phyloP scores from a whole-genome alignment of 1,140 invertebrate species.

The Cyclargus thomasi region DNA sequence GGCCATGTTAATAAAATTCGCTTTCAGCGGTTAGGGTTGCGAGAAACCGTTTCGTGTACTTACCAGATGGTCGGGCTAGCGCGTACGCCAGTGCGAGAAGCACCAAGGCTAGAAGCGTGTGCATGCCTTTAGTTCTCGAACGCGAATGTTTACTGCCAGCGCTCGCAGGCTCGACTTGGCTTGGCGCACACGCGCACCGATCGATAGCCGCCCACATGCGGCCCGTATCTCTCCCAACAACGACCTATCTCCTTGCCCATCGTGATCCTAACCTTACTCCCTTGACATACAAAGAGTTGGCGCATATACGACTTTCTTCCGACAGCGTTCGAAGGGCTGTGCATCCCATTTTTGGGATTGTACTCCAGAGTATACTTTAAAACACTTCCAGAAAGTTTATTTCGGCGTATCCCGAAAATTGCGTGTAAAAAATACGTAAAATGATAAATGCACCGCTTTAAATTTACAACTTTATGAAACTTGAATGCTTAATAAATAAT shows the following conservation, averaged over 20 bases:
- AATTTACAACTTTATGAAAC: no score
- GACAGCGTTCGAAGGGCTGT: slow-evolving; percentile 16
- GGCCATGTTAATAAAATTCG: slow-evolving; percentile 18
- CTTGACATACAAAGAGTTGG: slow-evolving; percentile 12
- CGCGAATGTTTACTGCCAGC: slow-evolving; percentile 45
- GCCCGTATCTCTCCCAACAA: slow-evolving; percentile 31
- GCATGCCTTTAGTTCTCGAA: slow-evolving; percentile 37
- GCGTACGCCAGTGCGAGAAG: slow-evolving; percentile 39
- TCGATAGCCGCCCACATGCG: slow-evolving; percentile 64
- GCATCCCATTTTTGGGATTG: slow-evolving; percentile 25
- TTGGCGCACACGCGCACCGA: slow-evolving; percentile 52
- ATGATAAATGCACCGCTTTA: not conserved
- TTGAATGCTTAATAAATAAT: no score
- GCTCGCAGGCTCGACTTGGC: slow-evolving; percentile 21
- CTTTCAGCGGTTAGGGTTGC: slow-evolving; percentile 12
- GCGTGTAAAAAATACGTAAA: not conserved
- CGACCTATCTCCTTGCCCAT: slow-evolving; percentile 29
- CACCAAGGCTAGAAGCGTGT: slow-evolving; percentile 38
- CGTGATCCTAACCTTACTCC: slow-evolving; percentile 19
- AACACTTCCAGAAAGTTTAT: not conserved
- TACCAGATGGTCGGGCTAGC: slow-evolving; percentile 44
- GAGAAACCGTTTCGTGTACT: slow-evolving; percentile 24
- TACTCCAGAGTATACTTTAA: not conserved
- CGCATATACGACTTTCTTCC: slow-evolving; percentile 26
- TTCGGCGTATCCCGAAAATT: not conserved